phyloP scores from a whole-genome alignment of 2,797 vertebrate species.

The Bufotes viridis region DNA sequence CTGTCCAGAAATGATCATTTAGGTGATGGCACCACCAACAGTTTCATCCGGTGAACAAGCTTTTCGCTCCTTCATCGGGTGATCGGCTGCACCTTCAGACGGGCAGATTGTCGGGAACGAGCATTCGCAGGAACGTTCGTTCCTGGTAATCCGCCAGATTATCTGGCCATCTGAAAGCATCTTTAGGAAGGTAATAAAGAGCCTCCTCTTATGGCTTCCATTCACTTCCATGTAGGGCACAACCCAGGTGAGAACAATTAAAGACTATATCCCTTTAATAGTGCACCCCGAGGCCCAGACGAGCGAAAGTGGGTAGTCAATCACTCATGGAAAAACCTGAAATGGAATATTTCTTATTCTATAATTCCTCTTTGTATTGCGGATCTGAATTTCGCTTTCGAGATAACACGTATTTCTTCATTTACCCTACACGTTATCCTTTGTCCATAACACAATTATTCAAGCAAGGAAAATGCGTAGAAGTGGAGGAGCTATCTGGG shows the following conservation, averaged over 20 bases:
- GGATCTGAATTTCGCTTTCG: not conserved
- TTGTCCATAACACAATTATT: conserved; percentile 5
- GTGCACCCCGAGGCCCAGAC: not conserved
- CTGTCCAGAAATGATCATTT: too few species aligned
- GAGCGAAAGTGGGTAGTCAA: not conserved
- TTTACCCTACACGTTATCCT: not conserved
- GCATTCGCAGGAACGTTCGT: too few species aligned
- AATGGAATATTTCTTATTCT: not conserved
- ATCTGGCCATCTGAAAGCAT: too few species aligned
- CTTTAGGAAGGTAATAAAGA: too few species aligned
- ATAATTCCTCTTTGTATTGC: not conserved
- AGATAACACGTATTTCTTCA: not conserved
- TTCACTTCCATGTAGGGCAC: not conserved
- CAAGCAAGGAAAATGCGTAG: not conserved
- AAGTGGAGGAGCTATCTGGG: conserved; percentile 6
- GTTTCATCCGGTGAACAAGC: too few species aligned
- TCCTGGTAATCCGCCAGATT: too few species aligned
- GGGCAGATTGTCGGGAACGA: too few species aligned
- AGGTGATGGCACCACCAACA: too few species aligned
- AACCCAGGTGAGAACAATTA: not conserved
- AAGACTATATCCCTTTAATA: not conserved
- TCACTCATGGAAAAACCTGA: not conserved
- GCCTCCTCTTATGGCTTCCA: not conserved
- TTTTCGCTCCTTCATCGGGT: too few species aligned
- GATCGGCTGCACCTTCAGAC: too few species aligned